Evolutionary conservation across 2,888 invertebrate genomes (phyloP).

Genomic region (Rambutsinella grinnellia): DNA sequence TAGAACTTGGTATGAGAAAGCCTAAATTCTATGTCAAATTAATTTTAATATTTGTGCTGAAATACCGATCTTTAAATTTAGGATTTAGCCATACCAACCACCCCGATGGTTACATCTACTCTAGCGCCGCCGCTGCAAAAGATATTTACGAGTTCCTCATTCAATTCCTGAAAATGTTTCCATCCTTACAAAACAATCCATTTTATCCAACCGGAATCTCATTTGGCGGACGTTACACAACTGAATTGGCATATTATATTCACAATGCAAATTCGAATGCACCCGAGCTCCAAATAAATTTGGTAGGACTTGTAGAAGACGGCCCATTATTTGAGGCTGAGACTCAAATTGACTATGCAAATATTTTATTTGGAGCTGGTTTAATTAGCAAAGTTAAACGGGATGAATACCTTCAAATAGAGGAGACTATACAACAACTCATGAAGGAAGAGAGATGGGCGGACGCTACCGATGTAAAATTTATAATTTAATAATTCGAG

Average conservation of each 20-base stretch:
- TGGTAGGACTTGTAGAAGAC: constrained; percentile 69
- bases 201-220: constrained; percentile 44
- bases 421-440: constrained; percentile 43
- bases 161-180: constrained; percentile 52
- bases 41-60: too few species aligned
- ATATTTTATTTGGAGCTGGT: constrained; percentile 69
- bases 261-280: constrained; percentile 72
- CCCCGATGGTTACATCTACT: constrained; percentile 28
- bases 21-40: neutral
- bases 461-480: too few species aligned
- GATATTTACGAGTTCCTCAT: constrained; percentile 42
- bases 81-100: constrained; percentile 49
- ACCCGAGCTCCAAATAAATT: constrained; percentile 77
- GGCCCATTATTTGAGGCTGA: constrained; percentile 66
- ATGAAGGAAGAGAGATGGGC: constrained; percentile 50
- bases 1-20: constrained; percentile 68
- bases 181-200: constrained; percentile 29
- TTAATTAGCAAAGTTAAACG: constrained; percentile 65
- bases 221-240: constrained; percentile 39
- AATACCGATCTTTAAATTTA: neutral
- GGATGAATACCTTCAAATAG: constrained; percentile 59
- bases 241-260: constrained; percentile 22
- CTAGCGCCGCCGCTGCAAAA: constrained; percentile 19
- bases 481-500: too few species aligned
- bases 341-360: constrained; percentile 68